Conservation (phyloP, 2,113 vertebrate species). For the Ursus arctos region DNA sequence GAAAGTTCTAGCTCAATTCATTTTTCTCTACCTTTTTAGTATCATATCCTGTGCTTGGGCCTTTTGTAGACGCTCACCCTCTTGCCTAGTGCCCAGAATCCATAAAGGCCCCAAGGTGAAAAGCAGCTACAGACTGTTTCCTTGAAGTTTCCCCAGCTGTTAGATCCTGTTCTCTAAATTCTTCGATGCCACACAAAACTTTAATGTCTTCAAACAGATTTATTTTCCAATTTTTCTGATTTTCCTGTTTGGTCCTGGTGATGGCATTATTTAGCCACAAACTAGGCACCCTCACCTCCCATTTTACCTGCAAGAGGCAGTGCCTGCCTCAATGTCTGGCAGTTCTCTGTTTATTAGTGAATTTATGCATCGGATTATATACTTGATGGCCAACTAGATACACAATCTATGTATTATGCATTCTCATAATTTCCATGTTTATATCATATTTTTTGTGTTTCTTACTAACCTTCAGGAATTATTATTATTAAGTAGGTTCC, state of each 20-base stretch:
- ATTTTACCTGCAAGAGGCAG: neutral
- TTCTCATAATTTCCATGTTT: neutral
- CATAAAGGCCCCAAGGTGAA: neutral
- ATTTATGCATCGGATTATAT: neutral
- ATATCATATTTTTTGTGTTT: neutral
- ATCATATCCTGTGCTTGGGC: neutral
- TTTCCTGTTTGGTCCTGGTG: neutral
- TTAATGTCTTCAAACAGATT: neutral
- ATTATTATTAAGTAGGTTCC: neutral
- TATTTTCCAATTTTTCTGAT: neutral
- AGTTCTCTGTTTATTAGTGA: neutral
- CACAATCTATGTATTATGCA: neutral
- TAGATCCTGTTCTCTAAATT: neutral
- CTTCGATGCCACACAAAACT: neutral
- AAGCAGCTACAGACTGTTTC: neutral
- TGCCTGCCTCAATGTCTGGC: neutral
- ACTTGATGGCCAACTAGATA: neutral
- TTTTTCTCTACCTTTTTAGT: neutral
- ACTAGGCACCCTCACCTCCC: neutral
- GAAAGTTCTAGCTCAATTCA: neutral
- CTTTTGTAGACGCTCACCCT: neutral
- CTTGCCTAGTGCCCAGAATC: neutral
- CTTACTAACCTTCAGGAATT: neutral
- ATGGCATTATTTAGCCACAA: neutral
- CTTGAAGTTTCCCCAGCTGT: neutral